Evolutionary conservation across 2,888 invertebrate species (phyloP), one percentile per base, ranked within the genome.

Genomic region (Andrena camellia): DNA sequence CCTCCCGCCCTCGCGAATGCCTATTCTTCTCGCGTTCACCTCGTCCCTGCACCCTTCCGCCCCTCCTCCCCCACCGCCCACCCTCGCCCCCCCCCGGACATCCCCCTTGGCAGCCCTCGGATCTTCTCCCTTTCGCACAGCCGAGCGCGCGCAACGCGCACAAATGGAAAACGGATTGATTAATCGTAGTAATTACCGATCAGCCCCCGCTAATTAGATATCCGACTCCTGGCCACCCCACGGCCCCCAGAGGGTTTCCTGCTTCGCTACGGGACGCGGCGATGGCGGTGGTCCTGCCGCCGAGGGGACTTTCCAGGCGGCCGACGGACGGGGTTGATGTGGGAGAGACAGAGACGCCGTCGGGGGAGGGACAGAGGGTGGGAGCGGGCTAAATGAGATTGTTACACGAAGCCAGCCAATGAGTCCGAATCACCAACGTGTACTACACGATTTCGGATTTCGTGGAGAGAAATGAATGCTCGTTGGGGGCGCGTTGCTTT

Each of bases 161-260:
- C 93, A 94, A 94, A 94, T 94, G 94, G 94, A 94, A 94, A 94
- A 93, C 94, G 94, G 94, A 94, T 94, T 95, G 95, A 95, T 95
- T 95, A 95, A 95, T 95, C 94, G 95, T 93, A 94, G 95, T 95
- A 95, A 95, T 95, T 95, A 95, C 95, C 94, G 94, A 94, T 95
- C 94, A 94, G 94, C 93, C 93, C 93, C 93, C 92, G 93, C 94
- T 94, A 94, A 94, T 94, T 94, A 94, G 94, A 94, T 94, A 94
- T 94, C 94, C 93, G 91, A 92, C 92, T 94, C 90, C 90, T 91
- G 90, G 64, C 90, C 90, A 89, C 89, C 89, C 89, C 73, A 73
- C 80, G 88, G 90, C 91, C 92, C 86, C 92, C 89, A 89, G 92
- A 92, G 93, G 91, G 90, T 91, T 92, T 85, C 84, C 88, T 71